Evolutionary conservation across 53 echinoderm and acorn worm genomes (phyloP), one percentile per base, ranked within the genome.

Genomic region (Henricia sp.): DNA sequence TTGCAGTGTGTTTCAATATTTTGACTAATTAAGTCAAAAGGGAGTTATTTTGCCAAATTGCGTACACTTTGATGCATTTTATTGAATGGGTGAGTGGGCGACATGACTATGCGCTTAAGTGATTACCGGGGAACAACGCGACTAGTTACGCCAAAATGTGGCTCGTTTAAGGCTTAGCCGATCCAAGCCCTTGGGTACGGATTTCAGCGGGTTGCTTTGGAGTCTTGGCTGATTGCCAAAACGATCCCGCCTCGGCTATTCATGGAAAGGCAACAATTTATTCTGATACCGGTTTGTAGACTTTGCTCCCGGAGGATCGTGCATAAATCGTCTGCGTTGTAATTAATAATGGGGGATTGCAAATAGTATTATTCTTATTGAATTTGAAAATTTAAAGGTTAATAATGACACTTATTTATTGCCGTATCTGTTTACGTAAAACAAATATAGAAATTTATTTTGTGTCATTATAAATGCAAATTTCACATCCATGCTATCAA

Each of bases 81-180:
- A 29, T 62, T 55, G 53, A 14, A 23, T 25, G 19, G 34, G 34
- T 51, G 16, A 23, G n/a, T n/a, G n/a, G 51, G 63, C 32, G 60
- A 43, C 64, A 28, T 80, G 80, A 80, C 80, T 8, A 27, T 62
- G 63, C 50, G 48, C 80, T 80, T 63, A 76, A 74, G 56, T 53
- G 74, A 74, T 74, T 74, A 26, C n/a, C 20, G 55, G 55, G 55
- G 24, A 20, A 44, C 35, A 37, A 74, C 55, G 26, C 74, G 4
- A n/a, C 37, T 21, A 54, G 23, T 37, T 20, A 36, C 53, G 46
- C 37, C 37, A 17, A 55, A 74, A 56, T 53, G 55, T 13, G 37
- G 34, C 37, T 74, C 37, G 55, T 30, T 37, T 37, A 8, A 36
- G 68, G 20, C 5, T 68, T 36, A 68, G 29, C 55, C 36, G 2